phyloP scores from a whole-genome alignment of 2,888 invertebrate species.

The Ferdinandea cuprea region DNA sequence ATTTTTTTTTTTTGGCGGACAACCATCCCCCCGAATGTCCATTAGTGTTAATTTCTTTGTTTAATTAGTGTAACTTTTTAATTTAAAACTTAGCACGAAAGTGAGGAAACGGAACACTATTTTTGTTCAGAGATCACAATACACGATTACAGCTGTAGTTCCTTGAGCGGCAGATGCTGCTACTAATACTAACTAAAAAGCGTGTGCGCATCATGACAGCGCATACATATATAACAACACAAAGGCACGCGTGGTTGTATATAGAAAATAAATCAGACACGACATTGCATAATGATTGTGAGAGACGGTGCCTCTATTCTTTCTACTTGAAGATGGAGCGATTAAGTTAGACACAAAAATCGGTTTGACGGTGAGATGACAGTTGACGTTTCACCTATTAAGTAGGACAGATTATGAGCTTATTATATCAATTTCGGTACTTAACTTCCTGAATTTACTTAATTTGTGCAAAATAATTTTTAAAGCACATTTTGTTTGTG shows the following conservation, averaged over 20 bases:
- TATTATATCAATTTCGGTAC: slow-evolving; percentile 36
- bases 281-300: slow-evolving; percentile 19
- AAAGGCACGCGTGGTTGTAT: background rate
- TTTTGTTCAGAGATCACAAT: slow-evolving; percentile 1
- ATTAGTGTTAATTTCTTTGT: slow-evolving; percentile 29
- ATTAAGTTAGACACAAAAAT: slow-evolving; percentile 1
- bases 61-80: slow-evolving; percentile 15
- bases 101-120: background rate
- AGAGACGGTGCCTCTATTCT: background rate
- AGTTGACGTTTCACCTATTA: slow-evolving; percentile 8
- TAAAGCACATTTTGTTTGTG: too few species aligned
- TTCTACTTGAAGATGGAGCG: background rate
- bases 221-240: background rate
- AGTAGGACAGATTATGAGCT: slow-evolving; percentile 21
- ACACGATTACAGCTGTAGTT: slow-evolving; percentile 11
- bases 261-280: background rate
- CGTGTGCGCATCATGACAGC: background rate
- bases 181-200: background rate
- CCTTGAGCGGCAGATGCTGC: slow-evolving; percentile 6
- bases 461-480: background rate
- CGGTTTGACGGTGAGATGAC: background rate
- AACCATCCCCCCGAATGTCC: background rate
- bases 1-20: background rate
- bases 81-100: slow-evolving; percentile 1
- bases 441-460: slow-evolving; percentile 36